Base-by-base conservation (phyloP, 2,888 invertebrate genomes). In the Elysia crispata region DNA sequence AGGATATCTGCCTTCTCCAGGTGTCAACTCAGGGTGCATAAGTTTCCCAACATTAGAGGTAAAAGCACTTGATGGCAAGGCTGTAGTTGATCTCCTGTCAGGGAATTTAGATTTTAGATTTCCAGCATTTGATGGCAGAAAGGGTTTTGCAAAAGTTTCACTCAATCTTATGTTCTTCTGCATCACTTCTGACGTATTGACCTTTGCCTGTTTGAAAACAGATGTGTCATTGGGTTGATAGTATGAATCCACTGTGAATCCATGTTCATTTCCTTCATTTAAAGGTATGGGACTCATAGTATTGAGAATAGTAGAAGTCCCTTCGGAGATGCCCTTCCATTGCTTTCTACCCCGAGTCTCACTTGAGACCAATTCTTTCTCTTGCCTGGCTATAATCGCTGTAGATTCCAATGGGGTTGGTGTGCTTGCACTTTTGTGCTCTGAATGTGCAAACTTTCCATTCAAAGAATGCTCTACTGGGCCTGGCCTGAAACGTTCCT, bases 281-380 rank as follows among this genome's bases (percentile, higher is more conserved):
- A 76, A 50, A 25, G 84, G 83, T 31, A 84, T 84, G 49, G 84
- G 84, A 60, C 84, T 84, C 83, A 83, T 83, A 25, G 54, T 81
- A 41, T 77, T 81, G 25, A 83, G 57, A 0, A 80, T 57, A 25
- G 83, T 81, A 1, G 77, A 76, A 0, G 77, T 67, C 41, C 81
- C 76, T 6, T 79, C 81, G 5, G 77, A 74, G 1, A 80, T 70
- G 20, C 74, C 49, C 64, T 67, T 66, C 79, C 79, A 75, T 15
- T 75, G 74, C 60, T 23, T 20, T 31, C 31, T 70, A 1, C 66
- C 30, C 60, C 77, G 74, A 6, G 73, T 79, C 50, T 73, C 54
- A 1, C 30, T 28, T 31, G 30, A 62, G 11, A 15, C 70, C 1
- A 28, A 50, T 8, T 18, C 64, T 30, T 73, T 76, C n/a, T 81